Evolutionary conservation across 2,888 invertebrate genomes (phyloP).

Genomic region (Cephus pulcher): DNA sequence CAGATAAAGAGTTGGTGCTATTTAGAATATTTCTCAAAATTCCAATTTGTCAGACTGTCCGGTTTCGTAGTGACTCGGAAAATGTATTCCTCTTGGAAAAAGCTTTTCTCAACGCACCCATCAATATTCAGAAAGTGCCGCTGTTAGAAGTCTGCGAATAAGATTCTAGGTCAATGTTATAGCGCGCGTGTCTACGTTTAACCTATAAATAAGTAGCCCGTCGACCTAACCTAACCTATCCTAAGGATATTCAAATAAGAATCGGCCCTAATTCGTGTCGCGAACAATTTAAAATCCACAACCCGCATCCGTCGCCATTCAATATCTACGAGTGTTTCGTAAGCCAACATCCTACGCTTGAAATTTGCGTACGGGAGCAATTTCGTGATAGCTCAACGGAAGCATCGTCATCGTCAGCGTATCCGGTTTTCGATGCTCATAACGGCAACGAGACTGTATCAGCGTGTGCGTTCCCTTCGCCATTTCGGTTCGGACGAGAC

Average conservation of each 20-base stretch:
- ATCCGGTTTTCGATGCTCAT: not conserved
- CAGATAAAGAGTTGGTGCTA: not conserved
- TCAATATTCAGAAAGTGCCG: not conserved
- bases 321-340: not conserved
- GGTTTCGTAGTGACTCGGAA: not conserved
- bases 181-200: not conserved
- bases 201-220: not conserved
- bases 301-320: not conserved
- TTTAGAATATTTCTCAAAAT: not conserved
- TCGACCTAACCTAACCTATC: not conserved
- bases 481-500: constrained; percentile 41
- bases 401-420: not conserved
- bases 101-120: no score
- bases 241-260: not conserved
- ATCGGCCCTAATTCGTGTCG: not conserved
- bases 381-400: not conserved
- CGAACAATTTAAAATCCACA: not conserved
- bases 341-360: not conserved
- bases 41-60: not conserved
- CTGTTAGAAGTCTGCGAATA: not conserved
- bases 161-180: not conserved
- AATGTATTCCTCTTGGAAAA: not conserved
- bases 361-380: not conserved
- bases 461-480: constrained; percentile 25
- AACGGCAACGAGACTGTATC: not conserved